Conservation (phyloP, 2,113 vertebrate species). For the Sphyrna mokarran region DNA sequence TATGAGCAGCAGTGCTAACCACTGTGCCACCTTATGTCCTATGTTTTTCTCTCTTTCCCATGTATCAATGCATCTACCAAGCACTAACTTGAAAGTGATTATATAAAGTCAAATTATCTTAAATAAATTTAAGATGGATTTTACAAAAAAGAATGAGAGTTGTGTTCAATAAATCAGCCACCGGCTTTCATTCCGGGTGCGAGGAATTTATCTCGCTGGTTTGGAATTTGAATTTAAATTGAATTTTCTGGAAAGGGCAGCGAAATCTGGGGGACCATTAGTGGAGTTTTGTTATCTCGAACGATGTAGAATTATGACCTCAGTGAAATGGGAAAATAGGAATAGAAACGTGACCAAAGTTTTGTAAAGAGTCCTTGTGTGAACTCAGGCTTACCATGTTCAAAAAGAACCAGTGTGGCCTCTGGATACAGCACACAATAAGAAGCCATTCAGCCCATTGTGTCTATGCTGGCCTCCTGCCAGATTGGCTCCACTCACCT, state of each 20-base stretch:
- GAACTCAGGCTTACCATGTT: not conserved
- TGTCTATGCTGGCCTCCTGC: not conserved
- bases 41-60: not conserved
- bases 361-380: not conserved
- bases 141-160: not conserved
- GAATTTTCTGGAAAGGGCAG: not conserved
- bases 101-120: not conserved
- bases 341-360: not conserved
- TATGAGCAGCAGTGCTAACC: too few relatives aligned
- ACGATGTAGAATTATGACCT: not conserved
- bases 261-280: not conserved
- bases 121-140: not conserved
- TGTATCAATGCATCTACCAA: not conserved
- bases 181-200: not conserved
- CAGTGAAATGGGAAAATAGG: not conserved
- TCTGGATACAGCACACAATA: not conserved
- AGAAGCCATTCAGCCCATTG: not conserved
- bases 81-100: not conserved
- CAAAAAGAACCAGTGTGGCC: not conserved
- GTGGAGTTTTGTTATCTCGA: not conserved
- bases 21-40: not conserved
- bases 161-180: not conserved
- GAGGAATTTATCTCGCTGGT: not conserved
- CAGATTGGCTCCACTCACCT: not conserved
- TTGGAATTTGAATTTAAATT: slow-evolving; percentile 7